These are phyloP conservation scores for Drosophila infuscata DNA, from an alignment of 2,888 invertebrate species.

Conservation along the genomic window DNA sequence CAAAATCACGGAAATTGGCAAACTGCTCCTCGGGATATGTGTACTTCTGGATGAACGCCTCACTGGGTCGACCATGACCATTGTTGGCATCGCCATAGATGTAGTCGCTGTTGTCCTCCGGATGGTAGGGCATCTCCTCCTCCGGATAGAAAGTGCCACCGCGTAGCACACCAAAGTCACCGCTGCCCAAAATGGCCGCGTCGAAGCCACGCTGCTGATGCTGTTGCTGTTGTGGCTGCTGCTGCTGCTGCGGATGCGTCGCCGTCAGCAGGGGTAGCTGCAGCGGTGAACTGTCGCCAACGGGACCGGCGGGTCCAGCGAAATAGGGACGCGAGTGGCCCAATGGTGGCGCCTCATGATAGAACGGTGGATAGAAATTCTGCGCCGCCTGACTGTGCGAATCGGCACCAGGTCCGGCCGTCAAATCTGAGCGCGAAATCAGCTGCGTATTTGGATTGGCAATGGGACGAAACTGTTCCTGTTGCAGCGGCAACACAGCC, in stretches of 20 bases:
- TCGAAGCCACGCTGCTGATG: slow-evolving; percentile 85
- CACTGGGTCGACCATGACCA: slow-evolving; percentile 90
- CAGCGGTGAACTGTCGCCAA: slow-evolving; percentile 36
- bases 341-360: slow-evolving; percentile 87
- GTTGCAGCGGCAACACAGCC: slow-evolving; percentile 31
- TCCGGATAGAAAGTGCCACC: slow-evolving; percentile 94
- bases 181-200: slow-evolving; percentile 90
- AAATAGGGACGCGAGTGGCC: slow-evolving; percentile 88
- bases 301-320: slow-evolving; percentile 85
- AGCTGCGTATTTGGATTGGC: slow-evolving; percentile 59
- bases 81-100: slow-evolving; percentile 87
- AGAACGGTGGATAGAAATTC: slow-evolving; percentile 92
- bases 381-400: slow-evolving; percentile 86
- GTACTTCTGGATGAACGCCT: slow-evolving; percentile 88
- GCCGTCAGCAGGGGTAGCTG: slow-evolving; percentile 57
- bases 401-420: slow-evolving; percentile 49
- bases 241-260: slow-evolving; percentile 28
- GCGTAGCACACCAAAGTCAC: slow-evolving; percentile 93
- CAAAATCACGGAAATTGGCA: slow-evolving; percentile 95
- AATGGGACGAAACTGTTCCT: slow-evolving; percentile 76
- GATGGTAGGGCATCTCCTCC: slow-evolving; percentile 88
- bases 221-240: slow-evolving; percentile 39
- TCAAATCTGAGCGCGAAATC: slow-evolving; percentile 64
- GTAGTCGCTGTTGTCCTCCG: slow-evolving; percentile 86
- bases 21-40: slow-evolving; percentile 93